phyloP scores from a whole-genome alignment of 2,113 vertebrate genomes.

The Xyliphius kryptos region DNA sequence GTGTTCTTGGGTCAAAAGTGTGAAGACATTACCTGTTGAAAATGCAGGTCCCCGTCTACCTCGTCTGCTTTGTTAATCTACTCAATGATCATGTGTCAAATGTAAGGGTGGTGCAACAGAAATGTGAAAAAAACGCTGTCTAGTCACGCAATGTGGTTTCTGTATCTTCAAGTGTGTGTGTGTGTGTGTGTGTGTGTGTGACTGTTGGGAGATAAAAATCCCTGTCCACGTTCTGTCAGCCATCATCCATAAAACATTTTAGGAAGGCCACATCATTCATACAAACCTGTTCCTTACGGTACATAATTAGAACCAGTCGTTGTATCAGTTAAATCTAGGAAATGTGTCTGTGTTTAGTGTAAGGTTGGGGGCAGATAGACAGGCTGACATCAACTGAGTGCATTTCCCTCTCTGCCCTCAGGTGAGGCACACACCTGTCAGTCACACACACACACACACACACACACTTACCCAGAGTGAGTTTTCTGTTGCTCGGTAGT shows the following conservation, averaged over 20 bases:
- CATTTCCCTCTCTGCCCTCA: conserved; percentile 43
- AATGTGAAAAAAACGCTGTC: too few relatives aligned
- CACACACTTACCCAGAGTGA: conserved; percentile 25
- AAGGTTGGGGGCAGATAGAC: too few relatives aligned
- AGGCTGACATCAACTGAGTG: conserved; percentile 43
- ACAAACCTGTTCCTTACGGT: conserved; percentile 15
- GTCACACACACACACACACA: conserved; percentile 25
- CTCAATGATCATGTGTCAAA: too few relatives aligned
- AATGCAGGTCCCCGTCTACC: too few relatives aligned
- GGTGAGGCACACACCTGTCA: conserved; percentile 53
- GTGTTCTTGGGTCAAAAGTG: too few relatives aligned
- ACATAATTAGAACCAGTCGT: conserved; percentile 15
- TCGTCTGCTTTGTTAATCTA: too few relatives aligned
- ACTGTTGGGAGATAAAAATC: conserved; percentile 1
- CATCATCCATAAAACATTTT: conserved; percentile 17
- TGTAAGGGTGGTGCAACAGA: too few relatives aligned
- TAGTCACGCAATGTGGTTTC: too few relatives aligned
- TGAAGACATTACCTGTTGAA: too few relatives aligned
- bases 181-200: neutral
- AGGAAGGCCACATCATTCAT: conserved; percentile 19
- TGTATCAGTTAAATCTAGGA: conserved; percentile 3
- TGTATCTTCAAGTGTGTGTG: conserved; percentile 6
- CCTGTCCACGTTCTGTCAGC: neutral
- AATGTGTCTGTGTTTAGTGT: neutral
- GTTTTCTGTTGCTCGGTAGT: conserved; percentile 51